Evolutionary conservation across 2,888 invertebrate genomes (phyloP).

Genomic region (Abrostola tripartita): DNA sequence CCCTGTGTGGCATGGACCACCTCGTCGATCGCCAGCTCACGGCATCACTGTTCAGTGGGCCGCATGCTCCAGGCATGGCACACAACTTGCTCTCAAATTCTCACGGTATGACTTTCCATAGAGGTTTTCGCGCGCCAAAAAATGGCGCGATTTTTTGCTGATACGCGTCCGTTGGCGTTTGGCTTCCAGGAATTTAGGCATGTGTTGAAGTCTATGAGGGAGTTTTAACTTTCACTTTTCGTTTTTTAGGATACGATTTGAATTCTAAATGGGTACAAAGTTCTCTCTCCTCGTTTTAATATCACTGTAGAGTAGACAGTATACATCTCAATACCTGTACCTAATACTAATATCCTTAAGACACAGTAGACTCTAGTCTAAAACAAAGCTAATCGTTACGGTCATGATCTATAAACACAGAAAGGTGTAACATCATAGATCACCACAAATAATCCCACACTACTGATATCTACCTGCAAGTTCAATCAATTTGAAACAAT

Average conservation of each 20-base stretch:
- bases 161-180: conserved; percentile 53
- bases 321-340: too few relatives aligned
- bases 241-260: neutral
- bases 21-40: conserved; percentile 56
- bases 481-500: conserved; percentile 52
- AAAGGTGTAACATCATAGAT: neutral
- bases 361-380: too few relatives aligned
- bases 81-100: conserved; percentile 52
- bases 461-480: conserved; percentile 38
- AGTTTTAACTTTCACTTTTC: neutral
- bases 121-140: conserved; percentile 60
- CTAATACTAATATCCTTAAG: too few relatives aligned
- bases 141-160: conserved; percentile 60
- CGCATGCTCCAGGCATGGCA: conserved; percentile 63
- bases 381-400: too few relatives aligned
- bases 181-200: conserved; percentile 50
- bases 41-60: conserved; percentile 79
- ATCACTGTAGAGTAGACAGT: too few relatives aligned
- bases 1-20: conserved; percentile 76
- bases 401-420: too few relatives aligned
- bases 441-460: conserved; percentile 8
- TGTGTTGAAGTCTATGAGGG: neutral
- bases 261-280: neutral
- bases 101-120: conserved; percentile 60
- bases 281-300: neutral